A percentile compares a stretch with the other conserved stretches of the same genome.
These are phyloP conservation scores for Gasterosteus aculeatus DNA, from an alignment of 2,113 vertebrate genomes.

Conservation along the genomic window DNA sequence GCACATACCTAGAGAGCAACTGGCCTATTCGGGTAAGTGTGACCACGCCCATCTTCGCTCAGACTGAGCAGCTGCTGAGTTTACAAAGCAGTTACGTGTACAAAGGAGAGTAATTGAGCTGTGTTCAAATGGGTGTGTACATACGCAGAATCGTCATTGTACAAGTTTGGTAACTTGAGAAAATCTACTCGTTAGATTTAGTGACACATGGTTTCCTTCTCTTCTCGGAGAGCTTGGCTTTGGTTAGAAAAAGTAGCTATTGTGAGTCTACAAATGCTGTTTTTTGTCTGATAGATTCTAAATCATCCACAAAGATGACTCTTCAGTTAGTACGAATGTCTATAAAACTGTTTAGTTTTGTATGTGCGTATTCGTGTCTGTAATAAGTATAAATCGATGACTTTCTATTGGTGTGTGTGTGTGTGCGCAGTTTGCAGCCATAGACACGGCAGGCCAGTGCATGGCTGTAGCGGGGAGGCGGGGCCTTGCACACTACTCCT, in stretches of 20 bases:
- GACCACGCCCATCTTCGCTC: background rate
- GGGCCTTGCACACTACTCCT: slow-evolving; percentile 98
- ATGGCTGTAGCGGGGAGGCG: slow-evolving; percentile 95
- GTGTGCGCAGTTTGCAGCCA: slow-evolving; percentile 91
- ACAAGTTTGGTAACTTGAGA: background rate
- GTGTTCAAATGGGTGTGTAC: background rate
- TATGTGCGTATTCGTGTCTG: slow-evolving; percentile 9
- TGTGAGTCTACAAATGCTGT: background rate
- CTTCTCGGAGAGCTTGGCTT: background rate
- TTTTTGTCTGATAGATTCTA: background rate
- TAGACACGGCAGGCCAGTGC: slow-evolving; percentile 94
- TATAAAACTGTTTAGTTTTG: slow-evolving; percentile 26
- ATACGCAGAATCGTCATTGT: background rate
- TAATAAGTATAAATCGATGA: background rate
- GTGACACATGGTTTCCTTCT: background rate
- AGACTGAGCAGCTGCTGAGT: background rate
- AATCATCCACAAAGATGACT: background rate
- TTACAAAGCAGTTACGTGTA: background rate
- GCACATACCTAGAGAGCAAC: slow-evolving; percentile 97
- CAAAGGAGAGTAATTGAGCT: background rate
- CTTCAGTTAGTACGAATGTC: background rate
- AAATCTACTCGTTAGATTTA: background rate
- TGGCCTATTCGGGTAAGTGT: slow-evolving; percentile 93
- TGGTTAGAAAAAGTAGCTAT: background rate
- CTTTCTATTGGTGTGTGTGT: background rate